Evolutionary conservation across 1,140 invertebrate genomes (phyloP).

Genomic region (Druon quercuslanigerum): DNA sequence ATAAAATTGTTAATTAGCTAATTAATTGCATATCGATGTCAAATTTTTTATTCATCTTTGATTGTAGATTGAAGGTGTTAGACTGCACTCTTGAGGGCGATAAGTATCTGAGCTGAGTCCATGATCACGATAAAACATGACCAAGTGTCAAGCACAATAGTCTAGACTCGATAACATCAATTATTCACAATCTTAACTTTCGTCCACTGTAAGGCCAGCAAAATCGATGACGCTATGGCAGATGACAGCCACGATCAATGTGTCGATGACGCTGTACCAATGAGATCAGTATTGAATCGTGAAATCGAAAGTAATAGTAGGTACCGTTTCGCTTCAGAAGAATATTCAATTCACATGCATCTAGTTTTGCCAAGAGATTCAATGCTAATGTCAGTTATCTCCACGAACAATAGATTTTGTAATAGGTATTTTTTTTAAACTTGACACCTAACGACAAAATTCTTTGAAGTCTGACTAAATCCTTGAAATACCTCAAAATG

Average conservation of each 20-base stretch:
- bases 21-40: too few relatives aligned
- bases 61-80: background rate
- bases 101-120: background rate
- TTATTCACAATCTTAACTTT: background rate
- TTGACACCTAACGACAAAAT: too few relatives aligned
- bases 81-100: background rate
- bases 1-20: too few relatives aligned
- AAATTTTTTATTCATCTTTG: too few relatives aligned
- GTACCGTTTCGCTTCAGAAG: background rate
- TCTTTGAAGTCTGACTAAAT: too few relatives aligned
- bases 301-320: slow-evolving; percentile 5
- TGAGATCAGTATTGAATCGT: background rate
- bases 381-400: background rate
- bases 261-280: background rate
- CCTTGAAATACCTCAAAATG: too few relatives aligned
- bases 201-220: background rate
- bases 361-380: background rate
- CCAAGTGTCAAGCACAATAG: background rate
- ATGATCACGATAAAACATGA: background rate
- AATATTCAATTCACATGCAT: background rate
- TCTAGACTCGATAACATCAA: slow-evolving; percentile 15
- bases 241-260: background rate
- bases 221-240: background rate
- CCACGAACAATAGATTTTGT: background rate
- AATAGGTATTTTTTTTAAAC: background rate